Evolutionary conservation across 2,888 invertebrate species (phyloP), one percentile per base, ranked within the genome.

Genomic region (Diabrotica balteata): DNA sequence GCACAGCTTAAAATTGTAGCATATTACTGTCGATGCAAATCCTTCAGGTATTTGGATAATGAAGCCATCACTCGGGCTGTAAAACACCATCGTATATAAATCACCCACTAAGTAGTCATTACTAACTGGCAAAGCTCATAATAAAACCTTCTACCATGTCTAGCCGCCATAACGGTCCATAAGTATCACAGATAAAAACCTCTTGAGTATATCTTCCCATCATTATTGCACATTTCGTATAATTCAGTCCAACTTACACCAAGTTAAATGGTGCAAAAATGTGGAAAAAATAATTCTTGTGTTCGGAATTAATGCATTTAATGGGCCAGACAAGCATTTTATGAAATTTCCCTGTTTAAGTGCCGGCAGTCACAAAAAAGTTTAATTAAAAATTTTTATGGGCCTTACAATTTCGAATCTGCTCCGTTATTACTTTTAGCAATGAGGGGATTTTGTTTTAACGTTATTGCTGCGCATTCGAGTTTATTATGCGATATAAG

Each of bases 251-350:
- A 69, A 76, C 76, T 77, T 76, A 75, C 72, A 72, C 74, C 73
- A 74, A 76, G 77, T 80, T 80, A 77, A 80, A 80, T 79, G 79
- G 77, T 65, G 75, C 71, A 76, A 71, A 68, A 75, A 75, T 68
- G 74, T 72, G 73, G 77, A 80, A 78, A 77, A 77, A 73, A 67
- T 73, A 72, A 76, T 75, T 74, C 64, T 73, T 70, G 72, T 70
- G 73, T 67, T 72, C 72, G 53, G 64, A 70, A 70, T 70, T 70
- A 80, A 78, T 75, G 68, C 72, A 78, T 78, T 80, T 80, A 80
- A 80, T 80, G 81, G 79, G 74, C 77, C 76, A 73, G 63, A 69
- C 69, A 63, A 69, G 67, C 75, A 72, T 73, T 76, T 73, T 52
- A 73, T 64, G 61, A 52, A 64, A 68, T 71, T 67, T 68, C 50